A percentile compares a stretch with the other conserved stretches of the same genome.
Evolutionary conservation across 2,888 invertebrate species (phyloP).

Genomic region (Rotaria sp.): DNA sequence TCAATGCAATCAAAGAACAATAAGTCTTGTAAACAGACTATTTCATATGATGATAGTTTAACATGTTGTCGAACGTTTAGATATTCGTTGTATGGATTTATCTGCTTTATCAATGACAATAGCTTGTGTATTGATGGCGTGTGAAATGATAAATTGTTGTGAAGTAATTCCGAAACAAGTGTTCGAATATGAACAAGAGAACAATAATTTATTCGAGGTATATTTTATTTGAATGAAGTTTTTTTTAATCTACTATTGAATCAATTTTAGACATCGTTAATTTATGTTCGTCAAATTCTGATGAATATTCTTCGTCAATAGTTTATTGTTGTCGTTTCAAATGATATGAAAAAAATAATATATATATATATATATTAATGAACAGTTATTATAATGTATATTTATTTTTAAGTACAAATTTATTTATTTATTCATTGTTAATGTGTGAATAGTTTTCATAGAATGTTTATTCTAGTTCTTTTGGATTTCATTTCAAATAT

Average conservation of each 20-base stretch:
- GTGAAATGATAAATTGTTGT: neutral
- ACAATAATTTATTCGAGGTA: neutral
- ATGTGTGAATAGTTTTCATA: too few species aligned
- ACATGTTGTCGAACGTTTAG: neutral
- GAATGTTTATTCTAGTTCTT: too few species aligned
- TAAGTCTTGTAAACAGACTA: too few species aligned
- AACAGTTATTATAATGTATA: conserved; percentile 4
- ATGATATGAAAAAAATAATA: too few species aligned
- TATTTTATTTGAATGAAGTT: neutral
- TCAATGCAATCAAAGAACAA: too few species aligned
- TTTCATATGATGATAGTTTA: neutral
- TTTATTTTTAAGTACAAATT: neutral
- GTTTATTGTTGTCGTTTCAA: neutral
- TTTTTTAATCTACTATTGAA: neutral
- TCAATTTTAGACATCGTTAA: neutral
- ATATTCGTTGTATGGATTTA: neutral
- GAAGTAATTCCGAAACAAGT: neutral
- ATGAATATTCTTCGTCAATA: neutral
- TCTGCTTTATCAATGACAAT: neutral
- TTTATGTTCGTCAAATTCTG: neutral
- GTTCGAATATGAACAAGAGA: neutral
- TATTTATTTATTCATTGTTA: neutral
- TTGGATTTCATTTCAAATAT: too few species aligned
- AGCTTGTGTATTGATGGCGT: neutral
- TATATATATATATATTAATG: too few species aligned